Conservation (phyloP, 2,888 invertebrate genomes). For the Drosophila koepferae region DNA sequence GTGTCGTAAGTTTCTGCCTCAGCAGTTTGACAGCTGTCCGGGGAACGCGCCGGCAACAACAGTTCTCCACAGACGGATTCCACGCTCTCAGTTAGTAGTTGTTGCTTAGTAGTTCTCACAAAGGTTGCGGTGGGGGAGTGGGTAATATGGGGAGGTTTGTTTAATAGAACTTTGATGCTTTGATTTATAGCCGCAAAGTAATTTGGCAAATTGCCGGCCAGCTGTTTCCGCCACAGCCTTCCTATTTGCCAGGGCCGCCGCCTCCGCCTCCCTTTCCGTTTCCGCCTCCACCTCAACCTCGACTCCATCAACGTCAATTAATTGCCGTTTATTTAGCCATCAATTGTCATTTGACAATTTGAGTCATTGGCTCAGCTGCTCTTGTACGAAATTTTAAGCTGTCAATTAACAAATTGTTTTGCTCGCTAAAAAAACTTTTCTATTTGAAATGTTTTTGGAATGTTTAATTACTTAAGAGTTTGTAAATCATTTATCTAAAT, state of each 20-base stretch:
- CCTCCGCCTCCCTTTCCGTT: too few relatives aligned
- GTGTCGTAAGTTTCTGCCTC: slow-evolving; percentile 63
- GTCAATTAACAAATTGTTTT: slow-evolving; percentile 59
- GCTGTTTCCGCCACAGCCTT: slow-evolving; percentile 11
- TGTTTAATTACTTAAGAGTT: slow-evolving; percentile 15
- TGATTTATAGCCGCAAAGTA: slow-evolving; percentile 71
- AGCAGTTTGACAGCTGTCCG: slow-evolving; percentile 64
- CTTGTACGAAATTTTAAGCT: slow-evolving; percentile 36
- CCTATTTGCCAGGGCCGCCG: neutral
- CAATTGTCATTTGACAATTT: slow-evolving; percentile 56
- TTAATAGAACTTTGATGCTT: slow-evolving; percentile 45
- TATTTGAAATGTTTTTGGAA: neutral
- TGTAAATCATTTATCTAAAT: neutral
- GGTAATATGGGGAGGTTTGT: neutral
- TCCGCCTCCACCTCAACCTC: neutral
- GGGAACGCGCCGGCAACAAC: slow-evolving; percentile 34
- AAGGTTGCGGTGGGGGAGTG: neutral
- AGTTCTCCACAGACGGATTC: slow-evolving; percentile 42
- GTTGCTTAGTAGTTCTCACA: slow-evolving; percentile 26
- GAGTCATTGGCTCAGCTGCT: slow-evolving; percentile 40
- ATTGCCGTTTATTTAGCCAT: slow-evolving; percentile 71
- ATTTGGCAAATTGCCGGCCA: slow-evolving; percentile 58
- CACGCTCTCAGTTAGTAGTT: slow-evolving; percentile 9
- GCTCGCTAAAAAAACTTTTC: neutral
- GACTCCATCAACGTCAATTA: slow-evolving; percentile 73